Conservation (phyloP, 2,888 invertebrate species). For the Eupeodes luniger region DNA sequence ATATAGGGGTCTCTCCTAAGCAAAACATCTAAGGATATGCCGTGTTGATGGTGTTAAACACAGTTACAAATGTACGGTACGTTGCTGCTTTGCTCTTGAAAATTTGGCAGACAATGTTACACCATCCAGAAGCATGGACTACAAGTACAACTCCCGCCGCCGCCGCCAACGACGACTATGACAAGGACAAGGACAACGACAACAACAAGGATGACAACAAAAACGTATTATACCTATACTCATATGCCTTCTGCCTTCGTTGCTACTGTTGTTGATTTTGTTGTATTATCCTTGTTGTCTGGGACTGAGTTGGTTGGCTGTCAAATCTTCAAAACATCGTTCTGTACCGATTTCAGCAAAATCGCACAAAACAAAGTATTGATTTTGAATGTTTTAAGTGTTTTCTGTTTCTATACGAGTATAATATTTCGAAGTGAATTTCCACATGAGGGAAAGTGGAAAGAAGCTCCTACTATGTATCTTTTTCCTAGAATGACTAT, state of each 20-base stretch:
- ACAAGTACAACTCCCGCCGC: neutral
- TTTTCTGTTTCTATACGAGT: neutral
- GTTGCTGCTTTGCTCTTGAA: conserved; percentile 62
- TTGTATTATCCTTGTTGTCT: conserved; percentile 64
- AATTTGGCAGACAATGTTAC: conserved; percentile 62
- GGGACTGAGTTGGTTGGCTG: conserved; percentile 50
- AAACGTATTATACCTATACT: too few species aligned
- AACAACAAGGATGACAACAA: too few species aligned
- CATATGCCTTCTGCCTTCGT: conserved; percentile 3
- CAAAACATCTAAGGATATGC: conserved; percentile 47
- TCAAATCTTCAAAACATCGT: conserved; percentile 61
- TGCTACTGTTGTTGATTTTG: conserved; percentile 47
- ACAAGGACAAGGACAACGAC: neutral
- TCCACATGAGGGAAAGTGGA: neutral
- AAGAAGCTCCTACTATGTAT: neutral
- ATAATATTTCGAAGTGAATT: conserved; percentile 35
- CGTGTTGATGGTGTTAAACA: conserved; percentile 70
- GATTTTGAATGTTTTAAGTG: conserved; percentile 54
- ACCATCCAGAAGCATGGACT: conserved; percentile 30
- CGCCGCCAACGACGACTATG: neutral
- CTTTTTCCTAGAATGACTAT: too few species aligned
- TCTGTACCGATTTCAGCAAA: conserved; percentile 54
- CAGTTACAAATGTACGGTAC: conserved; percentile 62
- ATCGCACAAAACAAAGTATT: conserved; percentile 54
- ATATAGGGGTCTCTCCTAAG: conserved; percentile 23